A percentile compares a stretch with the other conserved stretches of the same genome.
Evolutionary conservation across 2,113 vertebrate species (phyloP).

Genomic region (Callaeas wilsoni): DNA sequence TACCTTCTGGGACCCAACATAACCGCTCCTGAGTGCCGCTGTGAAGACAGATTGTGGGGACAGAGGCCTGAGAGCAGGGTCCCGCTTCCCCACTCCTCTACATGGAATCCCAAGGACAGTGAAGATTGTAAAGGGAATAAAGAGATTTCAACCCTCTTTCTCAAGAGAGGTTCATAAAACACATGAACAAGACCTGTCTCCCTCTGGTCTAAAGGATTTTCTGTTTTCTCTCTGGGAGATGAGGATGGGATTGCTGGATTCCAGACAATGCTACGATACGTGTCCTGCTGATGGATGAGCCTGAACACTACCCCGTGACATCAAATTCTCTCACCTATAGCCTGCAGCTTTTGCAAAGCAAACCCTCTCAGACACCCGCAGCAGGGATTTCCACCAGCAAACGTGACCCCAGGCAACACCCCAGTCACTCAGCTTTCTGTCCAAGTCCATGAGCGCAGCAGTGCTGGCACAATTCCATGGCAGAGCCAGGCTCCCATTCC

Average conservation of each 20-base stretch:
- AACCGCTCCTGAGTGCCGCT: neutral
- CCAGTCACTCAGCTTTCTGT: neutral
- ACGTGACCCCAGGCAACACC: neutral
- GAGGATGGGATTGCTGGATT: neutral
- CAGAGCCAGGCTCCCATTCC: neutral
- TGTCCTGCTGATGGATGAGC: neutral
- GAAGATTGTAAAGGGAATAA: neutral
- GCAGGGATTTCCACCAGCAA: neutral
- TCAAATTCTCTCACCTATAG: neutral
- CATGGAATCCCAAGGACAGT: neutral
- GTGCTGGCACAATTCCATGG: neutral
- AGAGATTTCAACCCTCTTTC: neutral
- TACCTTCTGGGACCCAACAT: neutral
- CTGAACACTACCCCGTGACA: neutral
- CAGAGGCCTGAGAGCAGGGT: neutral
- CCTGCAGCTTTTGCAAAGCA: neutral
- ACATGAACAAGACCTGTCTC: neutral
- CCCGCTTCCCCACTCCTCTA: neutral
- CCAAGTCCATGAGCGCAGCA: neutral
- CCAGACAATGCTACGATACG: neutral
- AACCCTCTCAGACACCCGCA: neutral
- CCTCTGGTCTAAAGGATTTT: neutral
- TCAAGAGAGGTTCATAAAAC: neutral
- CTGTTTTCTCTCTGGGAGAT: neutral
- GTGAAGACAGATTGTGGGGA: neutral